These are phyloP conservation scores for Acomys russatus DNA, from an alignment of 2,797 vertebrate species.

Conservation along the genomic window DNA sequence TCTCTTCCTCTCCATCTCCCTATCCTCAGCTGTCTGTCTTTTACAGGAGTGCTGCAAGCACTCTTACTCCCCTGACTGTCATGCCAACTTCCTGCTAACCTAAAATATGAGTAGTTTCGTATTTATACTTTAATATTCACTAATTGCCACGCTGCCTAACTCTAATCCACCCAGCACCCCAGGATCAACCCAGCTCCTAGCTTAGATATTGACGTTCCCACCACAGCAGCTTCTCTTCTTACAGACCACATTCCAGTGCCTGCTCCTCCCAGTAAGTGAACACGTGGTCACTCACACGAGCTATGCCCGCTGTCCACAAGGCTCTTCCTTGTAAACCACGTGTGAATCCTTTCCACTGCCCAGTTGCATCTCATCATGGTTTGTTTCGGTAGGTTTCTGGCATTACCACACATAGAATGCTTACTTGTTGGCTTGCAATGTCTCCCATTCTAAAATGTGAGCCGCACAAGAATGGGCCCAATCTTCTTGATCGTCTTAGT, in stretches of 20 bases:
- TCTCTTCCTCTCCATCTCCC: not conserved
- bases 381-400: not conserved
- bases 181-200: not conserved
- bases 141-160: not conserved
- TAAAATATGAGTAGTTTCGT: not conserved
- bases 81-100: not conserved
- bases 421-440: not conserved
- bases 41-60: not conserved
- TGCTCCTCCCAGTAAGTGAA: not conserved
- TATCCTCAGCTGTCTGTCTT: not conserved
- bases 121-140: not conserved
- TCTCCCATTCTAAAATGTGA: not conserved
- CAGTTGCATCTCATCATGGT: not conserved
- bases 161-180: not conserved
- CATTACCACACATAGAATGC: not conserved
- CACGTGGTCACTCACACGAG: not conserved
- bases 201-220: not conserved
- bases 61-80: not conserved
- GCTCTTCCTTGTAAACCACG: not conserved
- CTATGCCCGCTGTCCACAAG: not conserved
- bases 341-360: not conserved
- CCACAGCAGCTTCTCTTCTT: not conserved
- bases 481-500: not conserved
- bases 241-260: not conserved
- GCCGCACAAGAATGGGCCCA: not conserved